These are phyloP conservation scores for Radopholus similis DNA, from an alignment of 1,140 invertebrate genomes.

Conservation along the genomic window DNA sequence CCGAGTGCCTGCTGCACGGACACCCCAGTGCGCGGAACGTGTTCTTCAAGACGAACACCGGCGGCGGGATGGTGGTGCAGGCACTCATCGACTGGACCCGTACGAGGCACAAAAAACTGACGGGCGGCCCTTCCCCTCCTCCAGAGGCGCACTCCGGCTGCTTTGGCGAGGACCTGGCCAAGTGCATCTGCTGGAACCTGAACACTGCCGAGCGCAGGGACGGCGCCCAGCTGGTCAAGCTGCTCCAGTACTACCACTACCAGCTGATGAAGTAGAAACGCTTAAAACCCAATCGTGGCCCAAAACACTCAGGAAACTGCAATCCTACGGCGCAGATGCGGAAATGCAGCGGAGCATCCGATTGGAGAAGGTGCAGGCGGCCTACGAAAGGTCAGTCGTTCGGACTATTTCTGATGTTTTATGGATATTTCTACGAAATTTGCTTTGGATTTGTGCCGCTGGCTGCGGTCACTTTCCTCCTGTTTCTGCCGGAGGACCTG, in stretches of 20 bases:
- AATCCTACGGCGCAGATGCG: neutral
- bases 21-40: constrained; percentile 50
- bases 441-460: constrained; percentile 21
- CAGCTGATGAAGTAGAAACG: constrained; percentile 30
- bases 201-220: constrained; percentile 33
- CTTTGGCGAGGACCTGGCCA: constrained; percentile 54
- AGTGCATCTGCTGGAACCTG: constrained; percentile 57
- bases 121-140: neutral
- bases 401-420: neutral
- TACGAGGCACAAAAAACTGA: neutral
- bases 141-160: constrained; percentile 53
- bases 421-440: neutral
- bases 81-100: constrained; percentile 53
- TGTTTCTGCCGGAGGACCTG: constrained; percentile 40
- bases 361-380: constrained; percentile 18
- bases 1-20: constrained; percentile 35
- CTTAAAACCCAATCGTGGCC: neutral
- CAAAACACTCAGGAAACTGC: constrained; percentile 1
- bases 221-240: constrained; percentile 27
- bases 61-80: neutral
- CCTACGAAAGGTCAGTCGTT: constrained; percentile 7
- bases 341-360: constrained; percentile 18
- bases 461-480: constrained; percentile 36
- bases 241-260: constrained; percentile 44
- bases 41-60: constrained; percentile 36